Evolutionary conservation across 2,888 invertebrate genomes (phyloP).

Genomic region (Epinotia demarniana): DNA sequence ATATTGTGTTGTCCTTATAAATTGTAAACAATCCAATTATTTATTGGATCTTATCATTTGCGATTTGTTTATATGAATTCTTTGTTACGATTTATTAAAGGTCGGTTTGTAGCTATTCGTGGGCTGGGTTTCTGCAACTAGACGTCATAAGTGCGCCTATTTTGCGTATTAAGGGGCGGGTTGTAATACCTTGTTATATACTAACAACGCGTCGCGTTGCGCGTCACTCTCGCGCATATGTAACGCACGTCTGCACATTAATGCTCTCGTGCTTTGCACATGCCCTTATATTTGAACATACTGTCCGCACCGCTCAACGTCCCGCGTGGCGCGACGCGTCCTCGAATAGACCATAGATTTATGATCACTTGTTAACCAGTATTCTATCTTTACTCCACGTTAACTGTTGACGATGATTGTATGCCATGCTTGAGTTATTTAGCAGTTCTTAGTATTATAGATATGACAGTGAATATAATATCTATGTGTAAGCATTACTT

Average conservation of each 20-base stretch:
- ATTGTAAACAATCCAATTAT: neutral
- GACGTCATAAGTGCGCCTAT: too few species aligned
- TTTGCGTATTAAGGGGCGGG: too few species aligned
- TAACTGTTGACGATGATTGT: conserved; percentile 50
- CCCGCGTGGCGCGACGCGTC: neutral
- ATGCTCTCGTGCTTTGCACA: neutral
- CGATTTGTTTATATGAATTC: neutral
- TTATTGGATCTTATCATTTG: neutral
- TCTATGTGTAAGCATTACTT: conserved; percentile 65
- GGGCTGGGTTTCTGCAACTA: too few species aligned
- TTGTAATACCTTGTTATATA: too few species aligned
- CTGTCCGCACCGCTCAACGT: neutral
- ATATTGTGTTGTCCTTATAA: conserved; percentile 17
- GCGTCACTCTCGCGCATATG: neutral
- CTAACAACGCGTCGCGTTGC: neutral
- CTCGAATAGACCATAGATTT: neutral
- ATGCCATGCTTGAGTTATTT: conserved; percentile 60
- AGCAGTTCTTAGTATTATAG: conserved; percentile 57
- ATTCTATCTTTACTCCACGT: conserved; percentile 3
- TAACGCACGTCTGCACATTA: neutral
- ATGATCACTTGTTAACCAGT: neutral
- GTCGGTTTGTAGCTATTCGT: neutral
- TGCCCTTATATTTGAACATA: neutral
- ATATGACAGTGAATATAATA: conserved; percentile 63
- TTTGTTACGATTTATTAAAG: neutral